Percentiles rank a stretch among this genome's conserved stretches.
These are phyloP conservation scores for Phortica okadai DNA, from an alignment of 2,888 invertebrate species.

Conservation along the genomic window DNA sequence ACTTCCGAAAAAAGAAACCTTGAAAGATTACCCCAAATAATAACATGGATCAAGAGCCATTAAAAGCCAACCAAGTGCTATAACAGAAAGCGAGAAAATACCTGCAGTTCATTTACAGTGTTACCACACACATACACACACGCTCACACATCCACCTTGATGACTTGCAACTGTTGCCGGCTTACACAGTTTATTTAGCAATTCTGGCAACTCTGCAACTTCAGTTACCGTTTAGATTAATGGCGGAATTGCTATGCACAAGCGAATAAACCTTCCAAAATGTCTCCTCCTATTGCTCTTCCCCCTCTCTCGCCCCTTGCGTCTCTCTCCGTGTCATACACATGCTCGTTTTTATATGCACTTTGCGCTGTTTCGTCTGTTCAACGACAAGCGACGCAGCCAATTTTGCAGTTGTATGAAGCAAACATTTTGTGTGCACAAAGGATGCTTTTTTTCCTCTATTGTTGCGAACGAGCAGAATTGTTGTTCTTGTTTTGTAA, in stretches of 20 bases:
- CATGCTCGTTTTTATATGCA: background rate
- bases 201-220: conserved; percentile 21
- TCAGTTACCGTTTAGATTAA: conserved; percentile 55
- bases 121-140: background rate
- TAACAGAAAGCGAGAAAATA: background rate
- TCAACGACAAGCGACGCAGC: background rate
- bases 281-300: background rate
- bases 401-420: background rate
- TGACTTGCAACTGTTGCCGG: background rate
- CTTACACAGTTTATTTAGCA: conserved; percentile 7
- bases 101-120: background rate
- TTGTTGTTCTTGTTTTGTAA: conserved; percentile 58
- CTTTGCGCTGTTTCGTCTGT: no score
- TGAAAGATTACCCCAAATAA: background rate
- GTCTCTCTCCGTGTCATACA: background rate
- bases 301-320: background rate
- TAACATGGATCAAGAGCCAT: background rate
- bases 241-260: conserved; percentile 66
- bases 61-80: background rate
- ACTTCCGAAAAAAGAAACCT: background rate
- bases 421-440: background rate
- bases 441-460: conserved; percentile 33
- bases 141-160: background rate
- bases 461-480: background rate
- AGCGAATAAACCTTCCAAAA: conserved; percentile 57